Conservation (phyloP, 2,113 vertebrate species). For the Cervus canadensis region DNA sequence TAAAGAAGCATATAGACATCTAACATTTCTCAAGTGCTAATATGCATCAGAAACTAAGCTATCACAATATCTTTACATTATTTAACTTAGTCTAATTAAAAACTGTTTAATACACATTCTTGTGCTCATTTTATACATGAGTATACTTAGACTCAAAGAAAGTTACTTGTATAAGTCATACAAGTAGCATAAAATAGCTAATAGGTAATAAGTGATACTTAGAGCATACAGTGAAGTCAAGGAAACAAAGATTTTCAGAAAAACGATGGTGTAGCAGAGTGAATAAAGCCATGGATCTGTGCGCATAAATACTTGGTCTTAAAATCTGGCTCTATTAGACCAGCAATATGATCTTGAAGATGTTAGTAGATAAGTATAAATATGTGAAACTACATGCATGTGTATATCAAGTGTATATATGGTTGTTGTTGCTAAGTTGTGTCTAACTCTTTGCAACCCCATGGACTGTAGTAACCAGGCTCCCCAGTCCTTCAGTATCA, state of each 20-base stretch:
- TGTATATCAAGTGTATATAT: neutral
- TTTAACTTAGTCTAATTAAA: neutral
- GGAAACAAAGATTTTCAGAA: neutral
- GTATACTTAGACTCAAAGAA: neutral
- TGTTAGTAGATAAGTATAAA: neutral
- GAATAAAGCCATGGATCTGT: neutral
- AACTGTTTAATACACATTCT: neutral
- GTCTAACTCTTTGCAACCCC: neutral
- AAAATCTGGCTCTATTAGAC: neutral
- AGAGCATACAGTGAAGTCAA: neutral
- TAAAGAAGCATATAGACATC: neutral
- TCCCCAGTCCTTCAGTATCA: neutral
- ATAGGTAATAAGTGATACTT: neutral
- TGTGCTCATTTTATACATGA: neutral
- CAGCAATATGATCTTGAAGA: neutral
- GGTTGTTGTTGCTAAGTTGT: neutral
- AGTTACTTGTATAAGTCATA: neutral
- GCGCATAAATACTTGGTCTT: neutral
- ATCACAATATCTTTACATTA: neutral
- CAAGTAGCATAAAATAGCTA: neutral
- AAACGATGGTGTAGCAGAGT: neutral
- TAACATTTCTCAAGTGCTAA: neutral
- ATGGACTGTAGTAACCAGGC: neutral
- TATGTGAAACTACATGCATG: neutral
- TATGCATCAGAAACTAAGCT: neutral